Conservation (phyloP, 2,888 invertebrate genomes). For the Stenolophus ochropezus region DNA sequence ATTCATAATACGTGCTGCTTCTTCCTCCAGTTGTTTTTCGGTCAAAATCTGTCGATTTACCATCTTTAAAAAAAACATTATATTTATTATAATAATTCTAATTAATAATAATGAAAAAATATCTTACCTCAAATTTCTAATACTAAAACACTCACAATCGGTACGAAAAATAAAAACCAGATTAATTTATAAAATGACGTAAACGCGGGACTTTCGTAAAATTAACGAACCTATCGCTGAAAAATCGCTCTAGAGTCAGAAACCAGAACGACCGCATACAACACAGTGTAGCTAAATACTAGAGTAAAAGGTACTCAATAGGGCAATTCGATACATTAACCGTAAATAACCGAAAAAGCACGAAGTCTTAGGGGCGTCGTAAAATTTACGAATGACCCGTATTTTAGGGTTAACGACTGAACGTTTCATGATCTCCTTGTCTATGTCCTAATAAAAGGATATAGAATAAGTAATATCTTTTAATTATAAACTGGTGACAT, state of each 20-base stretch:
- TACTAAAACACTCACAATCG: background rate
- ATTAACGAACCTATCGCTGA: background rate
- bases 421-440: no score
- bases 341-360: background rate
- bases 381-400: background rate
- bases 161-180: no score
- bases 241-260: background rate
- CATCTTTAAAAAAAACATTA: background rate
- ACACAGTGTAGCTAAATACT: constrained; percentile 6
- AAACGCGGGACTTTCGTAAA: background rate
- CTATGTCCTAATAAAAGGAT: no score
- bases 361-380: background rate
- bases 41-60: constrained; percentile 17
- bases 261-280: background rate
- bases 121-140: background rate
- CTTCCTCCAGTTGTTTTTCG: constrained; percentile 43
- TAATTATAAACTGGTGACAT: no score
- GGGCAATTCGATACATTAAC: constrained; percentile 2
- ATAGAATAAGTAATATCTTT: no score
- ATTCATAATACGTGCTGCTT: constrained; percentile 34
- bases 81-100: no score
- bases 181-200: no score
- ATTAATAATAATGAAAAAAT: background rate
- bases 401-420: no score
- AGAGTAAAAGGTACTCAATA: constrained; percentile 9